Evolutionary conservation across 2,797 vertebrate genomes (phyloP), one percentile per base, ranked within the genome.

Genomic region (Anableps anableps): DNA sequence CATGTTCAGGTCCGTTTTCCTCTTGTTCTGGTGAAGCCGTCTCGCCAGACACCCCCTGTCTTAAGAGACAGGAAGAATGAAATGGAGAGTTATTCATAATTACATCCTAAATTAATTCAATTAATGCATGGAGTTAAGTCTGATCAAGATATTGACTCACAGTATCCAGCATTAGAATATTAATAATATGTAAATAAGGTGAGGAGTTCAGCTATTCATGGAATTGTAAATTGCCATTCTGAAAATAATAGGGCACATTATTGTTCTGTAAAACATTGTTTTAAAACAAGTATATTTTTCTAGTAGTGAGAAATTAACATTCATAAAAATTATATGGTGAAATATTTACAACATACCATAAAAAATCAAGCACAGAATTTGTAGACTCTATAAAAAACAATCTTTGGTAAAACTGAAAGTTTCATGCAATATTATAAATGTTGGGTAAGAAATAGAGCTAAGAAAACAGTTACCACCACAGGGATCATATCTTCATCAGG

Each of bases 111-210:
- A n/a, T 70, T 78, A 62, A 26, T 74, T 55, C 38, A 23, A 41
- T 29, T 6, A 36, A 77, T 64, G 80, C 77, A 83, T 73, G 77
- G 84, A 85, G 80, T 60, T 5, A 79, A 41, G 70, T 75, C 80
- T 85, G 74, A 73, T 85, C 78, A 77, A 48, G 73, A 58, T 55
- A 72, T 80, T 72, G 21, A 47, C 45, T 66, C 81, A 66, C 38
- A 45, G 14, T 47, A 17, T 43, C 38, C 17, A 36, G 17, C 4
- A 21, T 36, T 64, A 64, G 34, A 64, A 21, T 64, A 36, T 64
- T 36, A 19, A 17, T 64, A 36, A 64, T 36, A 41, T 66, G 34
- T 66, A 66, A 36, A 66, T 41, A 41, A 41, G 21, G 62, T 26
- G 21, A 68, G 36, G 64, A 68, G 64, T 11, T 68, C 21, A 41